These are phyloP conservation scores for Anorthoa munda DNA, from an alignment of 2,888 invertebrate species.

Conservation along the genomic window DNA sequence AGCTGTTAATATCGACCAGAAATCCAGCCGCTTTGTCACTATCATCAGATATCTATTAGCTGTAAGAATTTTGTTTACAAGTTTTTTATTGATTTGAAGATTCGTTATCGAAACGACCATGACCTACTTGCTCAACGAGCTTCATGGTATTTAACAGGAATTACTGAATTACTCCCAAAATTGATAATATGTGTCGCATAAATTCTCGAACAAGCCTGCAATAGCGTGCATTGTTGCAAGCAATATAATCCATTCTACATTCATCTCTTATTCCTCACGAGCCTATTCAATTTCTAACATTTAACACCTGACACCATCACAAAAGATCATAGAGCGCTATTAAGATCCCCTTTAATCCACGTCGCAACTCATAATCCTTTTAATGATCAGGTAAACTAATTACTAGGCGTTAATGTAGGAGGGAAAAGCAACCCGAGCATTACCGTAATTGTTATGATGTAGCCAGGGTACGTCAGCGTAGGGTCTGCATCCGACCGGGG, in stretches of 20 bases:
- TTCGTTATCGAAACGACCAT: neutral
- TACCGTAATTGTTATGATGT: conserved; percentile 65
- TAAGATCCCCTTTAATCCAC: conserved; percentile 51
- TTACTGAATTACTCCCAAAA: too few relatives aligned
- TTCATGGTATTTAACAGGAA: neutral
- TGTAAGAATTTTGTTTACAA: neutral
- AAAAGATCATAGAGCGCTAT: conserved; percentile 19
- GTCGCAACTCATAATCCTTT: conserved; percentile 60
- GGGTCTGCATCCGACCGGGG: conserved; percentile 51
- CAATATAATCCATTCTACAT: neutral
- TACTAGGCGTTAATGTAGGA: conserved; percentile 62
- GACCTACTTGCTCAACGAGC: neutral
- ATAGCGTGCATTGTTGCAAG: neutral
- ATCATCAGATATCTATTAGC: neutral
- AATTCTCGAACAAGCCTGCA: neutral
- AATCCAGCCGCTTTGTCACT: neutral
- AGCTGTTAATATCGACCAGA: conserved; percentile 14
- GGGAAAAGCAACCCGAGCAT: conserved; percentile 49
- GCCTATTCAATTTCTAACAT: conserved; percentile 9
- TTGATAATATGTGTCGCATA: neutral
- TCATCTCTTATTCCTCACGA: neutral
- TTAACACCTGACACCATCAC: neutral
- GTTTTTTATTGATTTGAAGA: neutral
- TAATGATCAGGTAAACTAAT: conserved; percentile 68
- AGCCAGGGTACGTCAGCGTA: conserved; percentile 54